phyloP scores from a whole-genome alignment of 1,140 invertebrate species.

The Sitobion miscanthi region DNA sequence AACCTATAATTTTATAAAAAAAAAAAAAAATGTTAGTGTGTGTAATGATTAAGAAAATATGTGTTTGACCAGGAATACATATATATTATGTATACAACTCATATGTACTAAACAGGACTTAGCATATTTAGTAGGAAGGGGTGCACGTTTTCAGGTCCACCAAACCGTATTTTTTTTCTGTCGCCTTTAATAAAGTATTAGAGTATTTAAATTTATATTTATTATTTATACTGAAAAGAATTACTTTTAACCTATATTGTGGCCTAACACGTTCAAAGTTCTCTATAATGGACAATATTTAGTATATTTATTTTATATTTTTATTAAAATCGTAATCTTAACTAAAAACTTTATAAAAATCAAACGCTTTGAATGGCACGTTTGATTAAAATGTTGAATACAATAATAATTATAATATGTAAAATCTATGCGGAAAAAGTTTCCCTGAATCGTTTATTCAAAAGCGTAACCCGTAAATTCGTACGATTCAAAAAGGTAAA shows the following conservation, averaged over 20 bases:
- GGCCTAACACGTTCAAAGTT: neutral
- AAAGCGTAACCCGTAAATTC: neutral
- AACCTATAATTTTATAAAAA: too few species aligned
- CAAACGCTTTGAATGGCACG: neutral
- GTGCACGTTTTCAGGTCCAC: too few species aligned
- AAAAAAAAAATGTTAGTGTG: too few species aligned
- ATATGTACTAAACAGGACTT: neutral
- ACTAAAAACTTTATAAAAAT: constrained; percentile 17
- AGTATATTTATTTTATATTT: neutral
- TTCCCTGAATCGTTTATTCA: neutral
- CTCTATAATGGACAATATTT: neutral
- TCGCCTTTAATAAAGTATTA: too few species aligned
- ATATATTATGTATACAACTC: too few species aligned
- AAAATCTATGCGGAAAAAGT: neutral
- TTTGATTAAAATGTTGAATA: neutral
- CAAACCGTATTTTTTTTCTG: too few species aligned
- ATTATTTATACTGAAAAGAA: neutral
- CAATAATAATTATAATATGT: constrained; percentile 4
- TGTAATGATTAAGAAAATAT: too few species aligned
- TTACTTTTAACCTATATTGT: neutral
- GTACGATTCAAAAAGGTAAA: neutral
- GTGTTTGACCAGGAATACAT: too few species aligned
- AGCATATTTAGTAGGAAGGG: too few species aligned
- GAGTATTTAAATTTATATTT: too few species aligned
- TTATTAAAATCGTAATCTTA: neutral